Conservation (phyloP, 2,797 vertebrate species). For the Sebastes itinus region DNA sequence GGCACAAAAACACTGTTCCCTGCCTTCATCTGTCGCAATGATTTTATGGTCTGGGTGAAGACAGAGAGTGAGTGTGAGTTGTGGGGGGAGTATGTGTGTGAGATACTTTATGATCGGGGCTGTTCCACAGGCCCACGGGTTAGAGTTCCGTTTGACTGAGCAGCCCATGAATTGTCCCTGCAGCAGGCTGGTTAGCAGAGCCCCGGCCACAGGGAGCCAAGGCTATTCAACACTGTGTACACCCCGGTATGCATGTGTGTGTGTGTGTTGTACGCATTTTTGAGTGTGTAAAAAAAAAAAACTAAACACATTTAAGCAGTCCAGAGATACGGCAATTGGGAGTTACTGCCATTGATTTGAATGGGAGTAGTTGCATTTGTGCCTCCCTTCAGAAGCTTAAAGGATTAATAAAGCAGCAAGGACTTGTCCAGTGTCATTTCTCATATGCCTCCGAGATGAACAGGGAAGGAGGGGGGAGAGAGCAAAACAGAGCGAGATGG, state of each 20-base stretch:
- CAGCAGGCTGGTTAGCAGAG: constrained; percentile 64
- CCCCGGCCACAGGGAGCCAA: constrained; percentile 41
- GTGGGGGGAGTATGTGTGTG: constrained; percentile 34
- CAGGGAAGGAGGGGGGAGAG: constrained; percentile 24
- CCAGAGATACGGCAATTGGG: constrained; percentile 61
- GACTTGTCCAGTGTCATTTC: constrained; percentile 72
- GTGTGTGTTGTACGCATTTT: not conserved
- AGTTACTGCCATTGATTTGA: constrained; percentile 68
- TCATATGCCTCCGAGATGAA: constrained; percentile 67
- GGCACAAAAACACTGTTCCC: constrained; percentile 76
- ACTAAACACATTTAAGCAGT: constrained; percentile 50
- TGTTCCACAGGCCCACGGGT: constrained; percentile 69
- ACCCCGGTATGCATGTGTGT: not conserved
- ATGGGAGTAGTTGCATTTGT: constrained; percentile 63
- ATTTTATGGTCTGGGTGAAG: constrained; percentile 73
- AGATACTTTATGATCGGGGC: constrained; percentile 68
- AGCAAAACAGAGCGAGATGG: constrained; percentile 52
- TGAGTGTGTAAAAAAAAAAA: constrained; percentile 43
- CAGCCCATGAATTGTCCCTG: constrained; percentile 70
- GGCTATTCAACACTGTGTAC: constrained; percentile 30
- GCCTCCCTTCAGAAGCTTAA: constrained; percentile 69
- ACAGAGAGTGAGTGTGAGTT: constrained; percentile 48
- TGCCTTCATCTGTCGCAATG: constrained; percentile 77
- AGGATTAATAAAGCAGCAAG: constrained; percentile 76
- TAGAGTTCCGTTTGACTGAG: constrained; percentile 72